phyloP scores from a whole-genome alignment of 2,797 vertebrate species.

The Cheirogaleus major region DNA sequence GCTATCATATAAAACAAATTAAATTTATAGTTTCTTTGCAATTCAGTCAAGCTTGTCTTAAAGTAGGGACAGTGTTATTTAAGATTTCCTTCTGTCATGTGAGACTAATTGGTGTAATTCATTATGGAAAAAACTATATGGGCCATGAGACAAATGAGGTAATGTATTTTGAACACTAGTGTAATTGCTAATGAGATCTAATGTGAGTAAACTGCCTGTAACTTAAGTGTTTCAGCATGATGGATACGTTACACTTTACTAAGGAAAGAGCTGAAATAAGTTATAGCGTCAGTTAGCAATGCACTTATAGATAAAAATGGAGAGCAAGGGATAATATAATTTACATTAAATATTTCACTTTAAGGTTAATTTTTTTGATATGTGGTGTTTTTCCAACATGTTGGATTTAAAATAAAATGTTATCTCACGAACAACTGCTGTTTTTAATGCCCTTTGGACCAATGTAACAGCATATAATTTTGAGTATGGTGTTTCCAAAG shows the following conservation, averaged over 20 bases:
- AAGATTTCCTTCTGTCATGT: slow-evolving; percentile 84
- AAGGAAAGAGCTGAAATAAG: slow-evolving; percentile 76
- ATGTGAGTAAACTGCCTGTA: slow-evolving; percentile 83
- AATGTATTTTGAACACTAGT: slow-evolving; percentile 84
- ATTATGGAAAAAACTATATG: slow-evolving; percentile 82
- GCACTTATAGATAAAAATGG: slow-evolving; percentile 69
- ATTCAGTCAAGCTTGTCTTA: slow-evolving; percentile 82
- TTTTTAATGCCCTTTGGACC: slow-evolving; percentile 35
- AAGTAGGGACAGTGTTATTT: slow-evolving; percentile 84
- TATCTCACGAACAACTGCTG: slow-evolving; percentile 23
- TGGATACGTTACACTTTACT: slow-evolving; percentile 79
- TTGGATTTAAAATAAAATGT: slow-evolving; percentile 50
- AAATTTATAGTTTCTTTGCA: slow-evolving; percentile 77
- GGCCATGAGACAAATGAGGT: slow-evolving; percentile 81
- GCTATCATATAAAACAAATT: slow-evolving; percentile 69
- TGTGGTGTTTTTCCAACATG: slow-evolving; percentile 40
- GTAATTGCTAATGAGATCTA: slow-evolving; percentile 85
- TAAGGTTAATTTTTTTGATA: slow-evolving; percentile 41
- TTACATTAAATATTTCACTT: slow-evolving; percentile 61
- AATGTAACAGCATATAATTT: slow-evolving; percentile 29
- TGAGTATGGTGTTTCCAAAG: slow-evolving; percentile 33
- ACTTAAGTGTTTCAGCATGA: slow-evolving; percentile 79
- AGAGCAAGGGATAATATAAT: slow-evolving; percentile 42
- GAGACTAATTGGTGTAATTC: slow-evolving; percentile 86
- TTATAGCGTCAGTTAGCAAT: slow-evolving; percentile 65